Conservation (phyloP, 2,888 invertebrate species). For the Ectropis crepuscularia region DNA sequence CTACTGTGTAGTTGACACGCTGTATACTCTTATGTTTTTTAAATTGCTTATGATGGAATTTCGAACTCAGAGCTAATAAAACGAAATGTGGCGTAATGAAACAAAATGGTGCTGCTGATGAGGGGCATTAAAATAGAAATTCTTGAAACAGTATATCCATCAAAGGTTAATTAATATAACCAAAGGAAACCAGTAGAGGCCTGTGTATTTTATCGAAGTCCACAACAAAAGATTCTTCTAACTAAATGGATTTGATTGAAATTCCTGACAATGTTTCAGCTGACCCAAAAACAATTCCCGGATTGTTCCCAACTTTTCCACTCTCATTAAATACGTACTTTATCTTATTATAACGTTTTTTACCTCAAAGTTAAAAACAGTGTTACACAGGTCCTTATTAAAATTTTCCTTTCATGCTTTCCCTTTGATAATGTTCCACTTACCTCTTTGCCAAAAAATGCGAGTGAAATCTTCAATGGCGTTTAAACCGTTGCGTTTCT, state of each 20-base stretch:
- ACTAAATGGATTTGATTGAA: conserved; percentile 48
- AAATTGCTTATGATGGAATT: too few relatives aligned
- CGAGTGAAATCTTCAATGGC: conserved; percentile 34
- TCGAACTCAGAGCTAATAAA: too few relatives aligned
- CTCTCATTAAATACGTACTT: conserved; percentile 37
- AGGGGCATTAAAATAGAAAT: not conserved
- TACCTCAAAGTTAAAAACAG: conserved; percentile 43
- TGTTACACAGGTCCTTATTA: conserved; percentile 45
- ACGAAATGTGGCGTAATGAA: too few relatives aligned
- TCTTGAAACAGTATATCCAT: not conserved
- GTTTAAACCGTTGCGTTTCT: conserved; percentile 45
- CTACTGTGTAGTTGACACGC: too few relatives aligned
- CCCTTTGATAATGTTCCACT: conserved; percentile 41
- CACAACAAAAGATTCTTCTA: conserved; percentile 20
- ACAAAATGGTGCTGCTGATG: too few relatives aligned
- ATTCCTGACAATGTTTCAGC: conserved; percentile 42
- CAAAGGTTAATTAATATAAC: conserved; percentile 4
- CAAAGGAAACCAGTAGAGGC: conserved; percentile 9
- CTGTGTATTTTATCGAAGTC: conserved; percentile 3
- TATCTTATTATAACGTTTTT: conserved; percentile 39
- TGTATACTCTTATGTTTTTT: too few relatives aligned
- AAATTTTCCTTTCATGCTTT: conserved; percentile 46
- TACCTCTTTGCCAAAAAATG: conserved; percentile 36
- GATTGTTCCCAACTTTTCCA: conserved; percentile 44
- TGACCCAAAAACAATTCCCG: conserved; percentile 47